These are phyloP conservation scores for Phyllotreta cruciferae DNA, from an alignment of 2,888 invertebrate genomes.

Conservation along the genomic window DNA sequence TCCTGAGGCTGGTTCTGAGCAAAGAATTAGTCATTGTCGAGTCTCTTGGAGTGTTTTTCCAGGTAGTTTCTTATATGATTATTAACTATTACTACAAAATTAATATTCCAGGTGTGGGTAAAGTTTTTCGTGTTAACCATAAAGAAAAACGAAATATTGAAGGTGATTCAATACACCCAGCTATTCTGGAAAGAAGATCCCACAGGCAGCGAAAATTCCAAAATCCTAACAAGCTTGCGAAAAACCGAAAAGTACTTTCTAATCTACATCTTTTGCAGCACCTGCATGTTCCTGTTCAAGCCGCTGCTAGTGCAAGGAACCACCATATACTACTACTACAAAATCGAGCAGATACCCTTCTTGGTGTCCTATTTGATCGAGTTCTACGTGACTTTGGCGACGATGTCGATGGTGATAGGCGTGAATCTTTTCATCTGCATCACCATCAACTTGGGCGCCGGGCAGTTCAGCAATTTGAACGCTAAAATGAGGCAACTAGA, in stretches of 20 bases:
- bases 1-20: constrained; percentile 27
- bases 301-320: constrained; percentile 35
- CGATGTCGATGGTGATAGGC: constrained; percentile 38
- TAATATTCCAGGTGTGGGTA: constrained; percentile 33
- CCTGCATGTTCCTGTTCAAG: constrained; percentile 37
- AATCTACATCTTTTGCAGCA: constrained; percentile 32
- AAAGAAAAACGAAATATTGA: constrained; percentile 28
- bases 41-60: constrained; percentile 34
- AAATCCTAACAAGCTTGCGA: constrained; percentile 21
- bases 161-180: constrained; percentile 29
- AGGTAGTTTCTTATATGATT: constrained; percentile 23
- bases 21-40: constrained; percentile 33
- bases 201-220: constrained; percentile 28
- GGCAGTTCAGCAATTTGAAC: constrained; percentile 37
- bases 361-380: constrained; percentile 33
- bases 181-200: constrained; percentile 34
- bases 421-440: constrained; percentile 34
- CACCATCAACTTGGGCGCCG: constrained; percentile 33
- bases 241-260: constrained; percentile 26
- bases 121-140: constrained; percentile 30
- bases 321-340: constrained; percentile 36
- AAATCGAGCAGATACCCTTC: constrained; percentile 31
- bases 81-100: constrained; percentile 1
- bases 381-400: constrained; percentile 36
- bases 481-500: constrained; percentile 31